Percentiles rank a stretch among this genome's conserved stretches.
Conservation (phyloP, 2,888 invertebrate species). For the Meteorus colon region DNA sequence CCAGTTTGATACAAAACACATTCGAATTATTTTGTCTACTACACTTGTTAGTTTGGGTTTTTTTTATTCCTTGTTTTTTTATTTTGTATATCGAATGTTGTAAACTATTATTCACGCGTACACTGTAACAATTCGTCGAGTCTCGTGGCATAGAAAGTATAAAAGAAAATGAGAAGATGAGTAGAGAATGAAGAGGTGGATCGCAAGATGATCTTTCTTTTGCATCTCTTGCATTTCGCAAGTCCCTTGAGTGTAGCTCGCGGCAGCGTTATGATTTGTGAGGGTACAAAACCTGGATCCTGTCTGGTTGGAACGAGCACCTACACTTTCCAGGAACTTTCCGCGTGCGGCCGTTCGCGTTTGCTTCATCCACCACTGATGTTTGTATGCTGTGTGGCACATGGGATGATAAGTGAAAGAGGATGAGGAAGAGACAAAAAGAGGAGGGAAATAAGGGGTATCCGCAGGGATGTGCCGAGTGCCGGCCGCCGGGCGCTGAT, state of each 20-base stretch:
- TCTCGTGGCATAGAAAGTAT: constrained; percentile 27
- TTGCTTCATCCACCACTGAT: constrained; percentile 27
- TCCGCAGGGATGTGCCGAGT: constrained; percentile 32
- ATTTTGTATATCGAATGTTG: not conserved
- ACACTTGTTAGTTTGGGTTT: not conserved
- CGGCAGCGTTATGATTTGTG: constrained; percentile 67
- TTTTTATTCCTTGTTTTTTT: not conserved
- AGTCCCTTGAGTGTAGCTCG: constrained; percentile 38
- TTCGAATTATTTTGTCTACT: too few species aligned
- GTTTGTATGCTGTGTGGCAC: constrained; percentile 18
- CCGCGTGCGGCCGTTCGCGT: constrained; percentile 43
- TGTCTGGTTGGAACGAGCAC: constrained; percentile 60
- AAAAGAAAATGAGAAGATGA: not conserved
- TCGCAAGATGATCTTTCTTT: constrained; percentile 57
- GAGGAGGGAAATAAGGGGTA: constrained; percentile 2
- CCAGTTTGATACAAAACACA: too few species aligned
- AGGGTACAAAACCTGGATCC: constrained; percentile 66
- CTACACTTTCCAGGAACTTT: constrained; percentile 69
- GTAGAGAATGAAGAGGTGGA: constrained; percentile 46
- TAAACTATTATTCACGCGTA: constrained; percentile 32
- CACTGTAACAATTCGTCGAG: constrained; percentile 24
- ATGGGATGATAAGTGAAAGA: constrained; percentile 34
- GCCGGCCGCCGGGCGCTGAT: constrained; percentile 54
- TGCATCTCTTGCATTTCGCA: constrained; percentile 60
- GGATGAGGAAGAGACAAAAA: constrained; percentile 18